A percentile compares a stretch with the other conserved stretches of the same genome.
Evolutionary conservation across 1,140 invertebrate species (phyloP).

Genomic region (Calosoma granatense): DNA sequence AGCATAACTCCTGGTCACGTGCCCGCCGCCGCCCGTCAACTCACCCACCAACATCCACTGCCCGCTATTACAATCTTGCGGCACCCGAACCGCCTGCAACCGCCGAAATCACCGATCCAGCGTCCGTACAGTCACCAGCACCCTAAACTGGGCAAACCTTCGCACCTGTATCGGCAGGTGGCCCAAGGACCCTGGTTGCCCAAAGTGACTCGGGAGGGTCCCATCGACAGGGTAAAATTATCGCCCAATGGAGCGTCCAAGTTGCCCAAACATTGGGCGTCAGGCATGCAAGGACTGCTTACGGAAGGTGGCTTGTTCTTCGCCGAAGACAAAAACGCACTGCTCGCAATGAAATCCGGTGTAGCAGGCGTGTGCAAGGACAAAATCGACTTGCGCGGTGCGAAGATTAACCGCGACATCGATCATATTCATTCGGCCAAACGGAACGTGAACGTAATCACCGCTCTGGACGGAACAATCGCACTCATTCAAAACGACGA

Average conservation of each 20-base stretch:
- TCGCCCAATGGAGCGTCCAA: not conserved
- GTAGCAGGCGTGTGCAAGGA: not conserved
- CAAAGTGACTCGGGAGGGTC: not conserved
- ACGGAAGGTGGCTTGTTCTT: not conserved
- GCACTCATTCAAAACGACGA: not conserved
- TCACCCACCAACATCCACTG: too few relatives aligned
- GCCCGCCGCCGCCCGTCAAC: too few relatives aligned
- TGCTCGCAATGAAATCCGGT: not conserved
- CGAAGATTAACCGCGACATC: not conserved
- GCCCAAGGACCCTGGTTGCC: not conserved
- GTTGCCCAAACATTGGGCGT: not conserved
- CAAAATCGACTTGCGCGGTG: not conserved
- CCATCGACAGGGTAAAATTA: not conserved
- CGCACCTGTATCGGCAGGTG: not conserved
- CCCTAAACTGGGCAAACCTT: not conserved
- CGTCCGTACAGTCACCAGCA: not conserved
- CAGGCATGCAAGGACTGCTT: not conserved
- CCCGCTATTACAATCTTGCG: too few relatives aligned
- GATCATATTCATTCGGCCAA: not conserved
- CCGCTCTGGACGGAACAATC: not conserved
- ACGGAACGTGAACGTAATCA: not conserved
- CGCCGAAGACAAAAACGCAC: not conserved
- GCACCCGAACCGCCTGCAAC: not conserved
- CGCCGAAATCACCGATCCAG: not conserved
- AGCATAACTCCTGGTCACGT: too few relatives aligned